Evolutionary conservation across 1,140 invertebrate genomes (phyloP).

Genomic region (Philotrypesis tridentata): DNA sequence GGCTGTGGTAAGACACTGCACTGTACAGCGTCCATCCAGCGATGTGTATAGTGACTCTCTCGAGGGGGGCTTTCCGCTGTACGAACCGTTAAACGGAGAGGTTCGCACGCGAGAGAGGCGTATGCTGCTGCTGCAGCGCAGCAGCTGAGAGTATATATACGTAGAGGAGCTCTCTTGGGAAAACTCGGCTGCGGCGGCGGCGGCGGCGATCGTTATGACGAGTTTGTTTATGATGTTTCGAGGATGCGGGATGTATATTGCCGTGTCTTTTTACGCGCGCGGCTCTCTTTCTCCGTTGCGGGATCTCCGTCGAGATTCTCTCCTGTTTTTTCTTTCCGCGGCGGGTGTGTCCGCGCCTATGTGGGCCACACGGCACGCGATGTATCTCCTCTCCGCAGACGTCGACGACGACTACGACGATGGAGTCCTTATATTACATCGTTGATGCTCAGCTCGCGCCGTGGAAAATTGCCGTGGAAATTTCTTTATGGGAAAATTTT

Average conservation of each 20-base stretch:
- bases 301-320: neutral
- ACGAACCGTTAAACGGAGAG: conserved; percentile 16
- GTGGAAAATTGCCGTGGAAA: neutral
- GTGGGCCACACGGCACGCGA: no score
- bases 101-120: conserved; percentile 29
- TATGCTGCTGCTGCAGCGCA: no score
- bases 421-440: no score
- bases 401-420: no score
- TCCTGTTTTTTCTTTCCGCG: neutral
- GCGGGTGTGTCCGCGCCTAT: no score
- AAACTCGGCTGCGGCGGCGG: neutral
- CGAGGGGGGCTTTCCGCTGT: neutral
- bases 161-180: neutral
- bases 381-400: no score
- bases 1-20: no score
- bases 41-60: neutral
- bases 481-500: neutral
- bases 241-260: neutral
- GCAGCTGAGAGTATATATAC: no score
- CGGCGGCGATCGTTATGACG: neutral
- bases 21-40: neutral
- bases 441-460: no score
- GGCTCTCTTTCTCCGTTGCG: neutral
- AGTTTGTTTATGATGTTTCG: neutral
- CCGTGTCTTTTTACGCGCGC: neutral